phyloP scores from a whole-genome alignment of 2,113 vertebrate genomes.

The Tupaia chinensis region DNA sequence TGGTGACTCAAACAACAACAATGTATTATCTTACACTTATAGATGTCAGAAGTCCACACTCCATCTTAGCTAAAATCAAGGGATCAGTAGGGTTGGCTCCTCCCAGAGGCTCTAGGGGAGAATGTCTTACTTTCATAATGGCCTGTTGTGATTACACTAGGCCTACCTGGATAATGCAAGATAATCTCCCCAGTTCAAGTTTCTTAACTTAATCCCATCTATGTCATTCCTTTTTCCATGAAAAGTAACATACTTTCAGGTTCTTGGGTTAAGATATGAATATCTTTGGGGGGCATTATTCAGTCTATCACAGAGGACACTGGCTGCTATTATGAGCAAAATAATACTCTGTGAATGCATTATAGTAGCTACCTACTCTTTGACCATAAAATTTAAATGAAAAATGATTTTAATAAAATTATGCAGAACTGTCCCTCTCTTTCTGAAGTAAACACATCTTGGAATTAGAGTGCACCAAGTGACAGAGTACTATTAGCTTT shows the following conservation, averaged over 20 bases:
- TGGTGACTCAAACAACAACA: background rate
- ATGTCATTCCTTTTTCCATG: background rate
- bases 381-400: background rate
- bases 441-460: background rate
- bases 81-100: background rate
- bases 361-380: background rate
- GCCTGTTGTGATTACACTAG: background rate
- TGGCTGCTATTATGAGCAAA: background rate
- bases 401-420: background rate
- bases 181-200: background rate
- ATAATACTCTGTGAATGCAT: background rate
- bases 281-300: background rate
- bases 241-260: background rate
- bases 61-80: background rate
- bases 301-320: background rate
- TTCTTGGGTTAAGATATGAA: background rate
- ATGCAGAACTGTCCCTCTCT: background rate
- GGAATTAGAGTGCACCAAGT: background rate
- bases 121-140: background rate
- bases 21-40: background rate
- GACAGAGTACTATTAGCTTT: background rate
- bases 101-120: background rate
- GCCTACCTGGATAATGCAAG: background rate
- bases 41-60: background rate
- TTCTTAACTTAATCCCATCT: background rate